Conservation (phyloP, 2,797 vertebrate genomes). For the Trichosurus vulpecula region DNA sequence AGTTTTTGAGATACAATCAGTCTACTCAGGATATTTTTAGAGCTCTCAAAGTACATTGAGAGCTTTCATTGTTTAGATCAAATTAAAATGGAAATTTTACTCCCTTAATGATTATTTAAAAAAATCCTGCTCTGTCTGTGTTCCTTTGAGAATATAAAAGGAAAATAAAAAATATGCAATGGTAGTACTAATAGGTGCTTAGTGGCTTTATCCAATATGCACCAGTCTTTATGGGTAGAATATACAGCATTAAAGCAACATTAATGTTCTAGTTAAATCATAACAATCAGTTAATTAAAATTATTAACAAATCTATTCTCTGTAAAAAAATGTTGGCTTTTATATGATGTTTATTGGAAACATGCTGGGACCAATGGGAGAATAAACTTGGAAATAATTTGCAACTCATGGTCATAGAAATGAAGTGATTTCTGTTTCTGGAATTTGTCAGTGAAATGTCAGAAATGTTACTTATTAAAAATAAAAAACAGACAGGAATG, state of each 20-base stretch:
- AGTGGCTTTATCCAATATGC: conserved; percentile 7
- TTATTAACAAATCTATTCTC: conserved; percentile 49
- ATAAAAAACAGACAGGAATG: conserved; percentile 39
- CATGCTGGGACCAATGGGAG: neutral
- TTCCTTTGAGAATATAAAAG: neutral
- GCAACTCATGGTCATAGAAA: neutral
- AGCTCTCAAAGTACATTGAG: conserved; percentile 23
- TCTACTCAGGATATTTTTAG: conserved; percentile 4
- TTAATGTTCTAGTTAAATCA: conserved; percentile 30
- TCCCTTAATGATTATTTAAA: conserved; percentile 19
- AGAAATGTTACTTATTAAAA: conserved; percentile 38
- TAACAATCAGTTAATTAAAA: conserved; percentile 41
- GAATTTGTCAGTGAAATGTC: conserved; percentile 39
- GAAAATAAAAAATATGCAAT: neutral
- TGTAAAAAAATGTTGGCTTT: conserved; percentile 35
- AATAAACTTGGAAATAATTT: conserved; percentile 12
- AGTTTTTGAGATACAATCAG: neutral
- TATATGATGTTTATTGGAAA: conserved; percentile 28
- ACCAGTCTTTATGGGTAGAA: neutral
- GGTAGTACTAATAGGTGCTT: neutral
- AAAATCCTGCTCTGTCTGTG: neutral
- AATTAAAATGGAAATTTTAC: conserved; percentile 34
- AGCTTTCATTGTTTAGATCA: conserved; percentile 14
- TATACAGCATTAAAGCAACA: conserved; percentile 36
- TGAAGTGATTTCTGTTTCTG: conserved; percentile 8